Conservation (phyloP, 2,113 vertebrate species). For the Cinclus cinclus region DNA sequence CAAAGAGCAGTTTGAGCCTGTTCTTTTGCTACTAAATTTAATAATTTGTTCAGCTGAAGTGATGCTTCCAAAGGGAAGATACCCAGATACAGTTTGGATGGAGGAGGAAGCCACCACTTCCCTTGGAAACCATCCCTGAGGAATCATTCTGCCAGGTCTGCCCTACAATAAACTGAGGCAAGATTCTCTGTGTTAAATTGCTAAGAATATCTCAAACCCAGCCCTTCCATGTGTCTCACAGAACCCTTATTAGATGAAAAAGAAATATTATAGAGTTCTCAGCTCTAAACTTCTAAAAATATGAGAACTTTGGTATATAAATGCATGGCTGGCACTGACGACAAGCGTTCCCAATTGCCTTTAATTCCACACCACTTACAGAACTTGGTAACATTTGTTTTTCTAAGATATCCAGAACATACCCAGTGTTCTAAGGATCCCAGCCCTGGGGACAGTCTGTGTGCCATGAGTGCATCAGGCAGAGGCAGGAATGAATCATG, state of each 20-base stretch:
- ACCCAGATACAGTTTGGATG: rapidly evolving
- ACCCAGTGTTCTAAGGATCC: background rate
- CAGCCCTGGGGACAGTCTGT: background rate
- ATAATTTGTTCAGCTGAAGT: background rate
- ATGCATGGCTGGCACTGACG: background rate
- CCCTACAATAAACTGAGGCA: background rate
- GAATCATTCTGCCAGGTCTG: background rate
- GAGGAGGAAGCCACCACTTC: background rate
- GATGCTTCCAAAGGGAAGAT: background rate
- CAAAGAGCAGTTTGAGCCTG: background rate
- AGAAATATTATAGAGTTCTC: background rate
- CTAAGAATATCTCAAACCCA: background rate
- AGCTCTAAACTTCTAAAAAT: background rate
- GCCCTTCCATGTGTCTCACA: background rate
- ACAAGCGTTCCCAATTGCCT: background rate
- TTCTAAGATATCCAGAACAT: background rate
- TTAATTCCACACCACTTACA: background rate
- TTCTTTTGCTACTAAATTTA: background rate
- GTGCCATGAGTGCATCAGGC: background rate
- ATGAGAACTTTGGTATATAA: background rate
- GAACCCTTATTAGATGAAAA: background rate
- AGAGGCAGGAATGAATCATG: background rate
- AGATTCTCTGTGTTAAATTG: background rate
- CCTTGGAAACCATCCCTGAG: background rate
- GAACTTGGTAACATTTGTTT: background rate